Evolutionary conservation across 2,888 invertebrate species (phyloP).

Genomic region (Andrena haemorrhoa): DNA sequence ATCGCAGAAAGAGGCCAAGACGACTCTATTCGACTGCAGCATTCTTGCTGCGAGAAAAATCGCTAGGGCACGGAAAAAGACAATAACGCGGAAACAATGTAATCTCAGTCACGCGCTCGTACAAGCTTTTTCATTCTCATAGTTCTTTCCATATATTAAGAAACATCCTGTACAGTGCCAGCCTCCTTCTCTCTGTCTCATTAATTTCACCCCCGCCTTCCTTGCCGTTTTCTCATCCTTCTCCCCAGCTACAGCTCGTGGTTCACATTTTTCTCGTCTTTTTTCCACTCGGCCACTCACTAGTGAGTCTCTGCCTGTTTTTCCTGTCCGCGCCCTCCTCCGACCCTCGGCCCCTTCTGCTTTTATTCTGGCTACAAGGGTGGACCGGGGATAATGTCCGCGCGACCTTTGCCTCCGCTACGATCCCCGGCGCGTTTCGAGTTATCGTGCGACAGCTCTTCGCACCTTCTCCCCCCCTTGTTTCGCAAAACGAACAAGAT

Average conservation of each 20-base stretch:
- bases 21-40: background rate
- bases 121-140: background rate
- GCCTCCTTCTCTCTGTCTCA: slow-evolving; percentile 13
- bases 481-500: slow-evolving; percentile 65
- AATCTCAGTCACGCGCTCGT: background rate
- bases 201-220: slow-evolving; percentile 39
- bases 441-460: slow-evolving; percentile 53
- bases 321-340: background rate
- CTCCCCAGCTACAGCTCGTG: slow-evolving; percentile 3
- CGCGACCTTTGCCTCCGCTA: slow-evolving; percentile 60
- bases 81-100: slow-evolving; percentile 3
- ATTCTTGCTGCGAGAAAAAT: slow-evolving; percentile 5
- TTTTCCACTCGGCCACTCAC: background rate
- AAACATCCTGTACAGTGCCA: slow-evolving; percentile 9
- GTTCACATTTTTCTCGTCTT: slow-evolving; percentile 26
- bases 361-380: slow-evolving; percentile 51
- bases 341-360: background rate
- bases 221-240: slow-evolving; percentile 22
- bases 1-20: background rate
- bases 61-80: background rate
- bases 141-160: background rate
- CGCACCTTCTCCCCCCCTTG: slow-evolving; percentile 50
- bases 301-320: slow-evolving; percentile 16
- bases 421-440: slow-evolving; percentile 44
- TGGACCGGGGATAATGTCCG: slow-evolving; percentile 69